Percentiles rank a stretch among this genome's conserved stretches.
phyloP scores from a whole-genome alignment of 2,113 vertebrate genomes.

The Pampusana beccarii region DNA sequence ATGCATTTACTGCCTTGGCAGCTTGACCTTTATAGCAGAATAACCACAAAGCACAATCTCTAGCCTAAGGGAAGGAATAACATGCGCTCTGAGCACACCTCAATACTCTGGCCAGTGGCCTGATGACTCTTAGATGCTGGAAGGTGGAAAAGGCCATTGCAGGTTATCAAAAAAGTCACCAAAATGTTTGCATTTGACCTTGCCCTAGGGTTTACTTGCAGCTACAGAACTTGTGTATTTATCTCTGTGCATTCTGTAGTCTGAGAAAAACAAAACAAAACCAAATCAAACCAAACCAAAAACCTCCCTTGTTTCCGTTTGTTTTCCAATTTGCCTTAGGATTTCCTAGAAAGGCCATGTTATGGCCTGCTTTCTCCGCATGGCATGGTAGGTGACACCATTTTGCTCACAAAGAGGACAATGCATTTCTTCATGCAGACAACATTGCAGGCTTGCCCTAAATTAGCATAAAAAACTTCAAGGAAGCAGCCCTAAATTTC shows the following conservation, averaged over 20 bases:
- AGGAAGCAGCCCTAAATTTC: not conserved
- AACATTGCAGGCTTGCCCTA: not conserved
- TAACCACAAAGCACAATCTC: not conserved
- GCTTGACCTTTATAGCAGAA: constrained; percentile 18
- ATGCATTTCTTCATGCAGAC: not conserved
- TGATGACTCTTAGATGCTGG: not conserved
- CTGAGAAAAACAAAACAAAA: not conserved
- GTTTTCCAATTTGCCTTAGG: not conserved
- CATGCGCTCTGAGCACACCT: not conserved
- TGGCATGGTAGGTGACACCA: not conserved
- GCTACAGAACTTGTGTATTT: not conserved
- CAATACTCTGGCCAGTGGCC: not conserved
- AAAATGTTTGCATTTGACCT: not conserved
- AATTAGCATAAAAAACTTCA: not conserved
- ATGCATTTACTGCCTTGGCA: not conserved
- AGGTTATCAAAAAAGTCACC: not conserved
- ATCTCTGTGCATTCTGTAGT: not conserved
- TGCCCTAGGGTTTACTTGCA: not conserved
- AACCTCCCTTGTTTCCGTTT: not conserved
- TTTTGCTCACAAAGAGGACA: not conserved
- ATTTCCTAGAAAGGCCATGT: not conserved
- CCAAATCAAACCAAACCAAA: too few relatives aligned
- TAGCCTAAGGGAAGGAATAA: constrained; percentile 12
- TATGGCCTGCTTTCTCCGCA: accelerated
- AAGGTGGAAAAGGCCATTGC: not conserved